phyloP scores from a whole-genome alignment of 2,888 invertebrate genomes.

The Brachyptera risi region DNA sequence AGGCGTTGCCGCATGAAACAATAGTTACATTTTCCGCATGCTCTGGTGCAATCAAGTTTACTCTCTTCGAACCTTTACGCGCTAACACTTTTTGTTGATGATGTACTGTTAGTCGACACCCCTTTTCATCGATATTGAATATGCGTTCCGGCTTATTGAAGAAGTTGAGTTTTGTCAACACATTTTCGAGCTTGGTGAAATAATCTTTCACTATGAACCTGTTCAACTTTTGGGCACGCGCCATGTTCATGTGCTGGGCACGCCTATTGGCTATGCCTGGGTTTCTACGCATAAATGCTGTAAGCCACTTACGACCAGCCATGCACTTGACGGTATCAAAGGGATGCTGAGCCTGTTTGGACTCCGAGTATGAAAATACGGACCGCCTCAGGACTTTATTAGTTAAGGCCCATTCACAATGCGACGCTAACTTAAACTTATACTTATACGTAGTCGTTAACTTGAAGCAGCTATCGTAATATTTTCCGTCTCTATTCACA shows the following conservation, averaged over 20 bases:
- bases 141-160: conserved; percentile 35
- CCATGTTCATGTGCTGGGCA: conserved; percentile 37
- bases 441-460: no score
- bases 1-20: conserved; percentile 22
- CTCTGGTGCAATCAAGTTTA: conserved; percentile 22
- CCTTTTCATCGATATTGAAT: conserved; percentile 36
- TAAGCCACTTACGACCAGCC: conserved; percentile 21
- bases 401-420: no score
- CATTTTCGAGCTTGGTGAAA: conserved; percentile 35
- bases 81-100: conserved; percentile 24
- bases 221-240: conserved; percentile 38
- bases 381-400: background rate
- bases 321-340: background rate
- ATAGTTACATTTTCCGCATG: conserved; percentile 28
- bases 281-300: conserved; percentile 33
- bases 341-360: background rate
- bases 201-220: conserved; percentile 36
- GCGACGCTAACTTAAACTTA: no score
- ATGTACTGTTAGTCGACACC: conserved; percentile 22
- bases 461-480: no score
- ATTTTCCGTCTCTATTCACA: no score
- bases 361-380: background rate
- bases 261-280: conserved; percentile 35
- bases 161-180: conserved; percentile 34
- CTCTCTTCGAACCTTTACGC: conserved; percentile 22